Evolutionary conservation across 2,797 vertebrate genomes (phyloP).

Genomic region (Micromesistius poutassou): DNA sequence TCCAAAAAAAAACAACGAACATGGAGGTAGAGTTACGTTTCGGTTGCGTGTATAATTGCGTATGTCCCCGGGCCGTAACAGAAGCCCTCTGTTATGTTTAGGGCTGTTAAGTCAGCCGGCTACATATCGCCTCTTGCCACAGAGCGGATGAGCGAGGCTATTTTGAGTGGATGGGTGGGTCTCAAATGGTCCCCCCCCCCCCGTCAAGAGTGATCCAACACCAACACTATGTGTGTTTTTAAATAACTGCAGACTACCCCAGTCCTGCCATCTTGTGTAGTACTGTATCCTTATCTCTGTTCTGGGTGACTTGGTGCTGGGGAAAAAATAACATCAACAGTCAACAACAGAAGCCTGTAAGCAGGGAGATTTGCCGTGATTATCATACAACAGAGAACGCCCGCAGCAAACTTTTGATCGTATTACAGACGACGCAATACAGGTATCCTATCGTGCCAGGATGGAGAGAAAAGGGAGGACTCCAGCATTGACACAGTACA

Average conservation of each 20-base stretch:
- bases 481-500: constrained; percentile 36
- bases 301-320: not conserved
- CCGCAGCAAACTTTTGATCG: not conserved
- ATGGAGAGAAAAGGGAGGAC: not conserved
- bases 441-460: not conserved
- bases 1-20: not conserved
- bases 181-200: constrained; percentile 7
- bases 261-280: not conserved
- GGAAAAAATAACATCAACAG: not conserved
- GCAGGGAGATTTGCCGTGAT: not conserved
- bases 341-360: not conserved
- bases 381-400: not conserved
- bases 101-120: not conserved
- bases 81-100: not conserved
- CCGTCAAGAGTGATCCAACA: constrained; percentile 30
- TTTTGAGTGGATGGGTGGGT: constrained; percentile 4
- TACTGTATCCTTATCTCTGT: not conserved
- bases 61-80: constrained; percentile 11
- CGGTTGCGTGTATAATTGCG: not conserved
- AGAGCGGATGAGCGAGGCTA: constrained; percentile 13
- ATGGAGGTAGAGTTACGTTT: constrained; percentile 8
- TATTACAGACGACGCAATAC: not conserved
- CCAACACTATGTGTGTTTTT: constrained; percentile 14
- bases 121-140: not conserved
- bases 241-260: not conserved